Conservation (phyloP, 1,140 invertebrate genomes). For the Saccostrea glomerata region DNA sequence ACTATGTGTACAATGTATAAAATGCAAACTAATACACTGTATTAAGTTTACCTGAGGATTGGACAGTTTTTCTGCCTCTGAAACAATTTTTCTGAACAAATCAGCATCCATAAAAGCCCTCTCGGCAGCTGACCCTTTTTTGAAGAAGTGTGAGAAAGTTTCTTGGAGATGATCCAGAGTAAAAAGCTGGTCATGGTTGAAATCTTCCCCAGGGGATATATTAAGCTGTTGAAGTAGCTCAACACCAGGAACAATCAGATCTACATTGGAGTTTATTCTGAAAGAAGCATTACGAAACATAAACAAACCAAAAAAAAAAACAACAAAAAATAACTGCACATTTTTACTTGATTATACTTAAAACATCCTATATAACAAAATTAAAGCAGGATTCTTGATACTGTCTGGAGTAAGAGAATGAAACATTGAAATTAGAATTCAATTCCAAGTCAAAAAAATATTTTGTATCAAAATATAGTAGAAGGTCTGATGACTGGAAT, state of each 20-base stretch:
- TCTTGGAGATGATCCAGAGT: conserved; percentile 76
- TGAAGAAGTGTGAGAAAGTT: conserved; percentile 79
- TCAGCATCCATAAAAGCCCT: conserved; percentile 70
- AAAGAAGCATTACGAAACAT: conserved; percentile 54
- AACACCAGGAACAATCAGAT: conserved; percentile 79
- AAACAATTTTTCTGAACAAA: conserved; percentile 73
- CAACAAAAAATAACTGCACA: too few relatives aligned
- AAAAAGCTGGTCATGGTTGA: conserved; percentile 74
- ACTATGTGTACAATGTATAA: neutral
- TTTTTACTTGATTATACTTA: too few relatives aligned
- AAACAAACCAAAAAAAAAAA: neutral
- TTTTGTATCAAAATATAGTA: too few relatives aligned
- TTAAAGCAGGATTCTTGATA: too few relatives aligned
- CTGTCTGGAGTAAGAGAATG: too few relatives aligned
- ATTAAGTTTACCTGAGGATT: conserved; percentile 64
- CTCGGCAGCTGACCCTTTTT: conserved; percentile 79
- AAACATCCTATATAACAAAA: too few relatives aligned
- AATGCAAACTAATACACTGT: neutral
- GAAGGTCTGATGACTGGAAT: too few relatives aligned
- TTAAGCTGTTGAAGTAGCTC: conserved; percentile 73
- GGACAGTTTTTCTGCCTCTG: conserved; percentile 71
- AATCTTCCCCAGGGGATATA: conserved; percentile 64
- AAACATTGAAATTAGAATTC: too few relatives aligned
- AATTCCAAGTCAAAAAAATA: too few relatives aligned
- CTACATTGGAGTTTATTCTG: conserved; percentile 80